Evolutionary conservation across 2,113 vertebrate species (phyloP), one percentile per base, ranked within the genome.

Genomic region (Xiphophorus couchianus): DNA sequence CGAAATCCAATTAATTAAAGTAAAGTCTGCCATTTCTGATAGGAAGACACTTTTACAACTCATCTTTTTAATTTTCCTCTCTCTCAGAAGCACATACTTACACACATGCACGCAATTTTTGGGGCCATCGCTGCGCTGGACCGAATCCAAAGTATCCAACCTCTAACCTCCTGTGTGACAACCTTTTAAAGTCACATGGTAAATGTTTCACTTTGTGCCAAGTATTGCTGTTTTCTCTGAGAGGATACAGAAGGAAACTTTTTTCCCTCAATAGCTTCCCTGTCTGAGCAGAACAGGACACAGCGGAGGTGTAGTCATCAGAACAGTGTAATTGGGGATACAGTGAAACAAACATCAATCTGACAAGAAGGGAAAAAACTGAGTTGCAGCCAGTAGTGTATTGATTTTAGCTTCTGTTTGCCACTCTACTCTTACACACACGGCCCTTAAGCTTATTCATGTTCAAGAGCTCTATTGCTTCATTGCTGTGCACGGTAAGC

Each of bases 131-230:
- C 15, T 82, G 42, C 78, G 42, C 78, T 88, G 88, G 88, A 78
- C 22, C 22, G 2, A n/a, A 71, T 81, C 88, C 80, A 90, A 71
- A 76, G 62, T 83, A 75, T 85, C 83, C 87, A 85, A n/a, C n/a
- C n/a, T n/a, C n/a, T n/a, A n/a, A n/a, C n/a, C 29, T 28, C 73
- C 64, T 83, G 83, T 81, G 73, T 77, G 67, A 79, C 75, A 51
- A 73, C 74, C 74, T 81, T 82, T 76, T 72, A 66, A 69, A 76
- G 63, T 76, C 78, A 63, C 85, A 17, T 65, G 63, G 13, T 48
- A 28, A 4, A 14, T 69, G 58, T 64, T 86, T 44, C 77, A 87
- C 82, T 84, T 70, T 33, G 66, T 71, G 73, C 79, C 75, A 69
- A 62, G 61, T 65, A 28, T 33, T 37, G 64, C 39, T 44, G n/a